phyloP scores from a whole-genome alignment of 2,797 vertebrate genomes.

The Neosilurus hyrtlii region DNA sequence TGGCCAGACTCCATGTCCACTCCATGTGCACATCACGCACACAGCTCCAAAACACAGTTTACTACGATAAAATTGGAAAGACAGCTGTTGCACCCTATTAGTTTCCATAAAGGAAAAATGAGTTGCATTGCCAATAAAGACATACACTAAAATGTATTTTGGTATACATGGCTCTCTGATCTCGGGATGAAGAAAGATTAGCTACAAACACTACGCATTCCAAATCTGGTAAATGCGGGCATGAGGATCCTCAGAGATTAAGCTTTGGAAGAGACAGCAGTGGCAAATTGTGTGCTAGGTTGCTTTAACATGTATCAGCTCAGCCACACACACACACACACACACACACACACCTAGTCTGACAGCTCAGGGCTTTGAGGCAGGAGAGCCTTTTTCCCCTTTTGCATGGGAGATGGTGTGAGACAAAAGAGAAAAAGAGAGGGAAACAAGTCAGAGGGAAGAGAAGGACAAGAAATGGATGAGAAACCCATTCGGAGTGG shows the following conservation, averaged over 20 bases:
- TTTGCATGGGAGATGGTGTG: constrained; percentile 48
- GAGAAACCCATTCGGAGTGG: constrained; percentile 14
- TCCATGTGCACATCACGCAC: constrained; percentile 11
- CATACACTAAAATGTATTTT: constrained; percentile 20
- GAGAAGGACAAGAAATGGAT: constrained; percentile 16
- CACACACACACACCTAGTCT: constrained; percentile 35
- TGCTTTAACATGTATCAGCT: constrained; percentile 49
- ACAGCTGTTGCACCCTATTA: constrained; percentile 14
- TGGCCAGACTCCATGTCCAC: constrained; percentile 19
- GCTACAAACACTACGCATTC: constrained; percentile 11
- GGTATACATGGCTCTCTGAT: constrained; percentile 12
- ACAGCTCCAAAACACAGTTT: constrained; percentile 18
- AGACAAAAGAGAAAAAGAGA: constrained; percentile 59
- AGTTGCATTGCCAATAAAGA: background rate
- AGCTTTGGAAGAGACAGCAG: constrained; percentile 27
- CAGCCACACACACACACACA: constrained; percentile 20
- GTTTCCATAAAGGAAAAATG: constrained; percentile 11
- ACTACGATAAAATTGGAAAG: constrained; percentile 10
- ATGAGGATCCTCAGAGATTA: constrained; percentile 29
- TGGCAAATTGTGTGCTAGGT: constrained; percentile 38
- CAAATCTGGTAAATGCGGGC: constrained; percentile 33
- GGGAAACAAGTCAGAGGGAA: background rate
- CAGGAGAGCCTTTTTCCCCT: constrained; percentile 40
- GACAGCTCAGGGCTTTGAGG: constrained; percentile 55
- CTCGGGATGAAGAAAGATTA: constrained; percentile 9